Base-by-base conservation (phyloP, 2,113 vertebrate genomes). In the Nyctereutes procyonoides region DNA sequence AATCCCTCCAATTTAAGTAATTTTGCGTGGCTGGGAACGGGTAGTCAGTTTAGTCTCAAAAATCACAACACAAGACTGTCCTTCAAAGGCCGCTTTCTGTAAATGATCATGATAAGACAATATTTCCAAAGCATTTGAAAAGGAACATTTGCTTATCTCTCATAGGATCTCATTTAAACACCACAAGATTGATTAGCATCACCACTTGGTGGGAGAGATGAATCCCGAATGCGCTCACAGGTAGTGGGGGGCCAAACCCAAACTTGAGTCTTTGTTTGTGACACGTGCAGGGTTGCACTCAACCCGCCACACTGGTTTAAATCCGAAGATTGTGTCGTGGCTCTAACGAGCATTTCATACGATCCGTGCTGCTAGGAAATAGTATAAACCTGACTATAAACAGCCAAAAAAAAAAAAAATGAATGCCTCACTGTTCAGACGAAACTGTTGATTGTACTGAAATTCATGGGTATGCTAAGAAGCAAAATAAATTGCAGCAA, bases 391-490 rank as follows among this genome's bases (percentile, higher is more conserved):
- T 80, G 35, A 86, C 53, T 96, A 85, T 86, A 86, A 95, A 97
- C 71, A 97, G 93, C 80, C 73, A 90, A 96, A 96, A 43, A 43
- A 43, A 43, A 43, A 43, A 43, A 43, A 96, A 96, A 17, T 5
- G 51, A 95, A 95, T 20, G 24, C 35, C 86, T 96, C 79, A 9
- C 32, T 97, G 77, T 84, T 97, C 53, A 92, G 95, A 98, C 93
- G 88, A 95, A 96, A 85, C 28, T 90, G 67, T 62, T 96, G 88
- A 85, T 88, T 87, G 38, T 56, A 69, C 22, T 83, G 32, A 98
- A 97, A 95, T 95, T 82, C 95, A 84, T 60, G 62, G 81, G 30
- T 56, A 63, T 1, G 65, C 60, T 28, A 88, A 60, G 56, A 94
- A 89, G 82, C 79, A 93, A 91, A 53, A 88, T 93, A 90, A 96